Evolutionary conservation across 2,888 invertebrate species (phyloP), one percentile per base, ranked within the genome.

Genomic region (Notodonta dromedarius): DNA sequence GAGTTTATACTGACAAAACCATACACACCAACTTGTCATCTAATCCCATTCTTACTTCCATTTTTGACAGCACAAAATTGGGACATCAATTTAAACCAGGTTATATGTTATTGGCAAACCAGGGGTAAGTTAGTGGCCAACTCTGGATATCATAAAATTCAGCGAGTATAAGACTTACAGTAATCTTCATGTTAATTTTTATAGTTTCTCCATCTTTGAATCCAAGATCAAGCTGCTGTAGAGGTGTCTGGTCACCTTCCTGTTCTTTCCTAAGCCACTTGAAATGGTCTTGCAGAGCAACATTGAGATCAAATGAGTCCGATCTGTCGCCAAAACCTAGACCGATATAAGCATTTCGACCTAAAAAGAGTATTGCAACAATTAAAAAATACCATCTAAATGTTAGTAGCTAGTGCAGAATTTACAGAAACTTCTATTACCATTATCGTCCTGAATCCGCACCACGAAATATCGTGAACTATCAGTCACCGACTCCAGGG

Each of bases 171-270:
- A 2, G 14, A 80, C 89, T 88, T 94, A 98, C 98, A 70, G 98
- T 97, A 71, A 98, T 98, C 93, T 98, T 98, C 97, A 99, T 98
- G 85, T 99, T 99, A 66, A 99, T 99, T 94, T 98, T 99, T 73
- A 99, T 99, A 1, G 99, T 99, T 94, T 99, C 98, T 24, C 99
- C 99, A 83, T 99, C 99, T 85, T 99, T 99, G 87, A 99, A 99
- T 57, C 99, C 97, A 60, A 99, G 95, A 94, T 99, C 99, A 52
- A 99, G 93, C 77, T 98, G 96, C 76, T 95, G 96, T 65, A 95
- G 95, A 11, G 97, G 96, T 65, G 95, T 95, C 75, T 96, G 95
- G 80, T 97, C 97, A 61, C 95, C 96, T 79, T 95, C 95, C 79
- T 96, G 96, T 85, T 98, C 97, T 80, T 97, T 97, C 85, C 97